Evolutionary conservation across 2,113 vertebrate genomes (phyloP), one percentile per base, ranked within the genome.

Genomic region (Spea multiplicata): DNA sequence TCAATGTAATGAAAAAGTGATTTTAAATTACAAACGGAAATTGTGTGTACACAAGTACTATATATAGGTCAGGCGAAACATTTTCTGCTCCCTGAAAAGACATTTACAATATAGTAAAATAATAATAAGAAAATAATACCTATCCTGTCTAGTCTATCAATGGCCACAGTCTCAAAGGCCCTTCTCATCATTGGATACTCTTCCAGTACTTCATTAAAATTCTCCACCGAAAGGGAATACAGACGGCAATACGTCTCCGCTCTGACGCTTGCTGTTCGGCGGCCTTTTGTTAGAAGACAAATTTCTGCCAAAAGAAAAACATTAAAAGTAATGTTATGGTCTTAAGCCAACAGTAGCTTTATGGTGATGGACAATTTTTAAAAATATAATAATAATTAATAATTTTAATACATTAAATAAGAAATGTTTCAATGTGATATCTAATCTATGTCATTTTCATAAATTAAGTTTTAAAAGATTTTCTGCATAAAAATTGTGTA

Each of bases 131-230:
- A 55, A 70, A 78, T 49, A 84, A 76, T 95, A 97, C 96, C 96
- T 74, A 97, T 99, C 83, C 97, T 95, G 88, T 99, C 97, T 78
- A 99, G 88, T 67, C 97, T 94, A 85, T 99, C 97, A 62, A 99
- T 99, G 84, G 97, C 97, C n/a, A 99, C 97, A 0, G 96, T 99
- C 88, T 99, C 97, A 14, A 99, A 99, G 76, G 97, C 97, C 30
- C 97, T 92, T 61, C 97, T 94, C 97, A 99, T 99, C 96, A 99
- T 99, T 10, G 97, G 97, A 79, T 99, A 99, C 83, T 99, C 96
- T 76, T 99, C 97, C 75, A 99, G 88, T 70, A 99, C 97, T 88
- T 99, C 97, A 0, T 99, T 99, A 89, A 99, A 99, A 85, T 99
- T 97, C 88, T 99, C 97, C 71, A 99, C 97, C 0, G 97, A 98